These are phyloP conservation scores for Trididemnum clinides DNA, from an alignment of 23 tunicate species.

Conservation along the genomic window DNA sequence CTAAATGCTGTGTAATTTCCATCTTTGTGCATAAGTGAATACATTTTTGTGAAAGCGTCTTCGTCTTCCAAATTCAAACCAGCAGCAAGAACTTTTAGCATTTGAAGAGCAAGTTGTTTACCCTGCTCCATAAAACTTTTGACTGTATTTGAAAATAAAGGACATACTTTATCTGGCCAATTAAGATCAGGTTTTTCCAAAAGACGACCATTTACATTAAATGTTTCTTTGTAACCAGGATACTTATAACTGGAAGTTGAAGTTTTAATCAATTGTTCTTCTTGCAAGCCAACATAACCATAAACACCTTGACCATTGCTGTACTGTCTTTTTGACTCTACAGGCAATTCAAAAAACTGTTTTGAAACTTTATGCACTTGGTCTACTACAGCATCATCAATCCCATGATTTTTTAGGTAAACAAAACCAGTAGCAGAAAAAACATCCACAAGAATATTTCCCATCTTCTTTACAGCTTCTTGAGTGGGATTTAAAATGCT, in stretches of 20 bases:
- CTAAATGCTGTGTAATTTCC: constrained; percentile 54
- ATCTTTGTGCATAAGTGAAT: constrained; percentile 34
- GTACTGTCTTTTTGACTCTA: not conserved
- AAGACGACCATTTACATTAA: constrained; percentile 29
- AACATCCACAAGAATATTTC: constrained; percentile 19
- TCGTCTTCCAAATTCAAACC: constrained; percentile 45
- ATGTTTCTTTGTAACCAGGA: constrained; percentile 58
- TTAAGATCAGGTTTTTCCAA: not conserved
- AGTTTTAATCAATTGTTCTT: constrained; percentile 31
- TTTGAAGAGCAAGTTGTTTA: constrained; percentile 19
- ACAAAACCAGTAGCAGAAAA: constrained; percentile 43
- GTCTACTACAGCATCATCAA: not conserved
- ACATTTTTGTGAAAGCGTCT: not conserved
- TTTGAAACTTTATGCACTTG: not conserved
- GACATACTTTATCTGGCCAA: constrained; percentile 52
- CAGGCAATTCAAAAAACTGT: constrained; percentile 2
- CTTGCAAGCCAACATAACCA: constrained; percentile 37
- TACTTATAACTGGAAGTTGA: constrained; percentile 28
- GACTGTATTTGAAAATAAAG: constrained; percentile 28
- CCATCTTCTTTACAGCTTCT: not conserved
- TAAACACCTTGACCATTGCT: not conserved
- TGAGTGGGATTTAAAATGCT: not conserved
- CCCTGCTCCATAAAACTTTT: constrained; percentile 30
- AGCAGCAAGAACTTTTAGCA: constrained; percentile 27
- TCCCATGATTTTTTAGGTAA: constrained; percentile 44